These are phyloP conservation scores for Mirza zaza DNA, from an alignment of 2,113 vertebrate genomes.

Conservation along the genomic window DNA sequence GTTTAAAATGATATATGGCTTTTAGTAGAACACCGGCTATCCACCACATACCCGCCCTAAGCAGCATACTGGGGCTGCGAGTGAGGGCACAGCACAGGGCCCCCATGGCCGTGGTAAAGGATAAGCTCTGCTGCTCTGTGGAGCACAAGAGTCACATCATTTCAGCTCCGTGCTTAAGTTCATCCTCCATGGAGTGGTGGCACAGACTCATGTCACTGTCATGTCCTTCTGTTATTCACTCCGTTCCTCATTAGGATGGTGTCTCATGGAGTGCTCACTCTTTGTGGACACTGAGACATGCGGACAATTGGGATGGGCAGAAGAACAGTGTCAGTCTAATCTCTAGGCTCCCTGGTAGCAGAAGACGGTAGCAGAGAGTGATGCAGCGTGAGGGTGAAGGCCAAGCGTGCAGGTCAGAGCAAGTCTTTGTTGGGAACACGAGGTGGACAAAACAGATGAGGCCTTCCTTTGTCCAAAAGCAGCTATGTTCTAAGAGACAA, in stretches of 20 bases:
- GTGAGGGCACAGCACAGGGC: not conserved
- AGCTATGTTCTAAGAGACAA: not conserved
- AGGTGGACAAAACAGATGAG: not conserved
- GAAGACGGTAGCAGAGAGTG: not conserved
- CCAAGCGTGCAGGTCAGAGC: not conserved
- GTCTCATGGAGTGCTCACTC: no score
- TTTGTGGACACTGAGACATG: not conserved
- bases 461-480: not conserved
- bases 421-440: not conserved
- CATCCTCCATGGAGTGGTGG: no score
- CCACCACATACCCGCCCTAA: not conserved
- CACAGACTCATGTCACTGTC: not conserved
- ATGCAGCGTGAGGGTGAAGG: not conserved
- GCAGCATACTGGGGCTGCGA: not conserved
- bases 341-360: not conserved
- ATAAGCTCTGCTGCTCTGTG: not conserved
- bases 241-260: not conserved
- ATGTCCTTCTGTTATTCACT: not conserved
- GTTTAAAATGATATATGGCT: not conserved
- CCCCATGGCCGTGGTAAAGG: fast-evolving
- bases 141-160: fast-evolving
- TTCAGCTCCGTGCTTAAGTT: not conserved
- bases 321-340: not conserved
- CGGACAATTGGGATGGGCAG: not conserved
- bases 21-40: not conserved